phyloP scores from a whole-genome alignment of 2,797 vertebrate genomes.

The Microcaecilia unicolor region DNA sequence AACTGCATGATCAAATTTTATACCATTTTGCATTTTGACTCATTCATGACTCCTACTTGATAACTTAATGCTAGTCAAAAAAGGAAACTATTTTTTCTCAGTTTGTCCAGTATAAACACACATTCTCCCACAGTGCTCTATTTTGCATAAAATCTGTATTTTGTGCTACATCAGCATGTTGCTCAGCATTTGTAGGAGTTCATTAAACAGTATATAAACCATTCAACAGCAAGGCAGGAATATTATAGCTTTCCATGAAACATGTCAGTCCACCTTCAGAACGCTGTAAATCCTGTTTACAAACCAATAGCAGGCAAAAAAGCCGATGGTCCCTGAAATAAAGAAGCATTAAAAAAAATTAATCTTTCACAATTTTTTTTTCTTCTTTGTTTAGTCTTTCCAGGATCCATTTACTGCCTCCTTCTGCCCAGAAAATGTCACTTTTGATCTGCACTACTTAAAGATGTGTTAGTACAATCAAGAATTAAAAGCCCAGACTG shows the following conservation, averaged over 20 bases:
- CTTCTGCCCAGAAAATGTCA: no score
- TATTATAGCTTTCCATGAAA: conserved; percentile 13
- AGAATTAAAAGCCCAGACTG: no score
- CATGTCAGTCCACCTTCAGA: conserved; percentile 53
- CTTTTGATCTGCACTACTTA: no score
- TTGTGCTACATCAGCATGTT: conserved; percentile 11
- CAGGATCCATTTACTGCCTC: no score
- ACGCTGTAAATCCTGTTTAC: conserved; percentile 55
- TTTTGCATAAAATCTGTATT: conserved; percentile 6
- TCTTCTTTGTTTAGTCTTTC: not conserved
- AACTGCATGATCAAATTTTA: no score
- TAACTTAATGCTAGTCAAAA: no score
- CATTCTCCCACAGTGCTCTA: not conserved
- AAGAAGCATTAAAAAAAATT: not conserved
- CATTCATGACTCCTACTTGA: no score
- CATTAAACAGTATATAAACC: conserved; percentile 8
- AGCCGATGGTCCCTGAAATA: conserved; percentile 50
- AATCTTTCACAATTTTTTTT: not conserved
- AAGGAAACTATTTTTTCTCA: no score
- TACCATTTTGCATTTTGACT: no score
- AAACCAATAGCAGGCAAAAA: conserved; percentile 58
- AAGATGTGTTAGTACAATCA: no score
- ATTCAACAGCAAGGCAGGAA: conserved; percentile 21
- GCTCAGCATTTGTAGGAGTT: conserved; percentile 2
- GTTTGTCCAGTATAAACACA: no score